These are phyloP conservation scores for Acanthurus leucopareius DNA, from an alignment of 2,797 vertebrate genomes.

Conservation along the genomic window DNA sequence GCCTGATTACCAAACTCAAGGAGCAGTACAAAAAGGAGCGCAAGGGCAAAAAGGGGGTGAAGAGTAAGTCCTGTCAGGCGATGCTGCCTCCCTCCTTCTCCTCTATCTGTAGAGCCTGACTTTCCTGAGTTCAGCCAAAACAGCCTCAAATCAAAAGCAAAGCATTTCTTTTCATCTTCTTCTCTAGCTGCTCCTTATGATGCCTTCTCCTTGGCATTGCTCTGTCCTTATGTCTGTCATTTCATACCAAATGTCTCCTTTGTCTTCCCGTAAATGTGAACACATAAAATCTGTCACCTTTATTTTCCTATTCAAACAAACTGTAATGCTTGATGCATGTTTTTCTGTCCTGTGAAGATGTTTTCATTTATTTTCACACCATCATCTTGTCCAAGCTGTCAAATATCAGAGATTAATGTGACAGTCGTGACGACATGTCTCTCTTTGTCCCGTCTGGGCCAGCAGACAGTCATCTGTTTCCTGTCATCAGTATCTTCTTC, in stretches of 20 bases:
- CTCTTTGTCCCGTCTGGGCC: constrained; percentile 48
- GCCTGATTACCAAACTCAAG: constrained; percentile 99
- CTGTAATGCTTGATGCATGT: constrained; percentile 56
- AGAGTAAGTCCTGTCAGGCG: constrained; percentile 96
- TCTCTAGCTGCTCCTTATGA: constrained; percentile 82
- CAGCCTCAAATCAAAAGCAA: constrained; percentile 58
- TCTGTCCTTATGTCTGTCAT: constrained; percentile 79
- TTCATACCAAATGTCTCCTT: constrained; percentile 54
- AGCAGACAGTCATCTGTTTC: constrained; percentile 44
- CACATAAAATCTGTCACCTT: constrained; percentile 22
- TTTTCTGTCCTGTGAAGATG: constrained; percentile 43
- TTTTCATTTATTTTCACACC: constrained; percentile 33
- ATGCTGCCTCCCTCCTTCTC: constrained; percentile 81
- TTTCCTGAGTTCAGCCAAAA: constrained; percentile 70
- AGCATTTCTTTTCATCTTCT: constrained; percentile 75
- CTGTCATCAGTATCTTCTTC: constrained; percentile 20
- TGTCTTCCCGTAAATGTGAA: constrained; percentile 34
- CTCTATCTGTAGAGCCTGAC: constrained; percentile 74
- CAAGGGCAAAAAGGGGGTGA: constrained; percentile 99
- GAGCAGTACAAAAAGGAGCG: constrained; percentile 99
- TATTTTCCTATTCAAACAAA: constrained; percentile 20
- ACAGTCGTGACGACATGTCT: constrained; percentile 19
- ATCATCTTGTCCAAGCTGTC: constrained; percentile 39
- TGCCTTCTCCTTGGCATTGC: constrained; percentile 81
- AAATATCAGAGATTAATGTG: constrained; percentile 27